phyloP scores from a whole-genome alignment of 2,113 vertebrate genomes.

The Arvicanthis niloticus region DNA sequence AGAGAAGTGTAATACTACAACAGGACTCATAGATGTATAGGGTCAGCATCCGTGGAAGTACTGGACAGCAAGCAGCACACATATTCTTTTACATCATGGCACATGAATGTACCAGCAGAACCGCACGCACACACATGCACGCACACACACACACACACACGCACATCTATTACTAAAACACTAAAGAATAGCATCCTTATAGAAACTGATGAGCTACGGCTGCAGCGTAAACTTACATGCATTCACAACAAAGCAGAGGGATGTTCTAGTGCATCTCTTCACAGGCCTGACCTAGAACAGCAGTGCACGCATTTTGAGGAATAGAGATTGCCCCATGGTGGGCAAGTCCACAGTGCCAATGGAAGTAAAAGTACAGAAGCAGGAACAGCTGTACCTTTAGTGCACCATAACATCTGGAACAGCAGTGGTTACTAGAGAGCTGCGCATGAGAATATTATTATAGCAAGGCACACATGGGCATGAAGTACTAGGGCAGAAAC shows the following conservation, averaged over 20 bases:
- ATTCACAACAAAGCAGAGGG: neutral
- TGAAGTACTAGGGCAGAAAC: neutral
- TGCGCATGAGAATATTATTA: neutral
- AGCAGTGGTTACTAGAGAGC: neutral
- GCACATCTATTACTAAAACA: neutral
- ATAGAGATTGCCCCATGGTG: neutral
- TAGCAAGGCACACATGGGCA: neutral
- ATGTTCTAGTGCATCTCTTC: too few relatives aligned
- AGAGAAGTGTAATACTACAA: neutral
- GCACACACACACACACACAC: neutral
- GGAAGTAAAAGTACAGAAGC: neutral
- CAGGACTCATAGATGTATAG: neutral
- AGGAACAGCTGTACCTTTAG: neutral
- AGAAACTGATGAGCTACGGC: neutral
- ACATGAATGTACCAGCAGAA: too few relatives aligned
- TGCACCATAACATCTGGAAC: fast-evolving
- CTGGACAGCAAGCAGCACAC: neutral
- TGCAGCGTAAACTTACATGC: neutral
- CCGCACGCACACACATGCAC: neutral
- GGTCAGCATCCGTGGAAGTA: neutral
- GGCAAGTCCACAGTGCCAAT: neutral
- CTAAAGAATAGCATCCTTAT: neutral
- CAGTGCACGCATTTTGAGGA: neutral
- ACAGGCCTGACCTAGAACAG: neutral
- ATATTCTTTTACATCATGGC: neutral